phyloP scores from a whole-genome alignment of 2,113 vertebrate genomes.

The Romanogobio albipinnatus region DNA sequence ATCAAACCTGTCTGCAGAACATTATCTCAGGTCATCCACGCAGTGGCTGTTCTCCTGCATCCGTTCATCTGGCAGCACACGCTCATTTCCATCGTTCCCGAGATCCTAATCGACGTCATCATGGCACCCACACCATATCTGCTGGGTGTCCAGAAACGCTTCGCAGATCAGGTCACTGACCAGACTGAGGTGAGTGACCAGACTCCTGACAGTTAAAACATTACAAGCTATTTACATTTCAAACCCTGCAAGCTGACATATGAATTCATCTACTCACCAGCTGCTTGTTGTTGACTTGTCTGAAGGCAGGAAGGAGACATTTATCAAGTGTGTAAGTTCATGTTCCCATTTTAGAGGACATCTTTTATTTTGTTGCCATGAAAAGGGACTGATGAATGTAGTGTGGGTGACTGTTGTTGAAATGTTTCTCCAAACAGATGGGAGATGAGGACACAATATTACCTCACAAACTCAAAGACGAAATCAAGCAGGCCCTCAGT shows the following conservation, averaged over 20 bases:
- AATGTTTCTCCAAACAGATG: slow-evolving; percentile 69
- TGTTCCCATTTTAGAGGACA: background rate
- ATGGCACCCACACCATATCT: slow-evolving; percentile 95
- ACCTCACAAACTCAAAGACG: slow-evolving; percentile 83
- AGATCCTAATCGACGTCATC: slow-evolving; percentile 89
- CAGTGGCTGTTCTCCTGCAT: slow-evolving; percentile 89
- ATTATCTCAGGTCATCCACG: slow-evolving; percentile 92
- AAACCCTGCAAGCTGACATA: background rate
- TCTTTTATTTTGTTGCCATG: slow-evolving; percentile 1
- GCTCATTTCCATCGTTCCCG: slow-evolving; percentile 91
- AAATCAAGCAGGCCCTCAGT: slow-evolving; percentile 77
- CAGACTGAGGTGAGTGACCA: slow-evolving; percentile 75
- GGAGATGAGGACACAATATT: slow-evolving; percentile 87
- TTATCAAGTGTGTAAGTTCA: slow-evolving; percentile 80
- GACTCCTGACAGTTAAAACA: background rate
- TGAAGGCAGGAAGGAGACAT: slow-evolving; percentile 72
- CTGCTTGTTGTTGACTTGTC: slow-evolving; percentile 88
- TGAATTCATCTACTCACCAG: slow-evolving; percentile 63
- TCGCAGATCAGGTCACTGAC: slow-evolving; percentile 79
- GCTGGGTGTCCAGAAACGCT: slow-evolving; percentile 87
- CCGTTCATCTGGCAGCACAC: slow-evolving; percentile 98
- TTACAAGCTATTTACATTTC: background rate
- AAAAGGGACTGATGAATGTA: background rate
- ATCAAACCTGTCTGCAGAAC: slow-evolving; percentile 70
- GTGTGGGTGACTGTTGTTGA: background rate